Conservation (phyloP, 2,888 invertebrate species). For the Napeogenes inachia region DNA sequence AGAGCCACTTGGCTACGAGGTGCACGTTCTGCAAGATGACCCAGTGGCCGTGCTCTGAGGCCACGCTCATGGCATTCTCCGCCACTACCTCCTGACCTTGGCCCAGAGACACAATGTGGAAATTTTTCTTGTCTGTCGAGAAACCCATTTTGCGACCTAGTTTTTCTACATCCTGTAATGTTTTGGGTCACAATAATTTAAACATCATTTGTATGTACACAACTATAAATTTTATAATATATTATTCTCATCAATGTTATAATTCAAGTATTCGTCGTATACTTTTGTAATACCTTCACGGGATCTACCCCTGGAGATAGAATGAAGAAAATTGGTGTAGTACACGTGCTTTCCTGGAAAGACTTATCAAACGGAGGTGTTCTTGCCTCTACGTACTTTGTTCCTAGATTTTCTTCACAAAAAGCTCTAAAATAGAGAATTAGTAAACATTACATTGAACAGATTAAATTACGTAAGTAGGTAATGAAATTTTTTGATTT, state of each 20-base stretch:
- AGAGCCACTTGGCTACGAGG: conserved; percentile 92
- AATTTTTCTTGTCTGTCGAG: conserved; percentile 86
- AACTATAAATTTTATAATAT: too few relatives aligned
- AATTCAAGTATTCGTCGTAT: too few relatives aligned
- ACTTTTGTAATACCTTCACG: conserved; percentile 78
- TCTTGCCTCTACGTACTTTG: conserved; percentile 87
- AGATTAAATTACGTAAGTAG: too few relatives aligned
- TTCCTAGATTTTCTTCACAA: conserved; percentile 92
- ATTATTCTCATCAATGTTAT: neutral
- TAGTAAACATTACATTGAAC: too few relatives aligned
- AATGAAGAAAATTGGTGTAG: conserved; percentile 95
- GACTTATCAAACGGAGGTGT: conserved; percentile 90
- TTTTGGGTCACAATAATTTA: neutral
- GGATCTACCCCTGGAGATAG: conserved; percentile 97
- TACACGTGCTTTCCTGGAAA: conserved; percentile 88
- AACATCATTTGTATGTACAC: too few relatives aligned
- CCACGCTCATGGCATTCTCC: conserved; percentile 89
- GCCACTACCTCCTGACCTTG: conserved; percentile 97
- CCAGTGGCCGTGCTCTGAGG: conserved; percentile 90
- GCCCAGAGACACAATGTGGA: conserved; percentile 95
- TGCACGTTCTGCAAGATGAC: conserved; percentile 96
- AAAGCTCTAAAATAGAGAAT: conserved; percentile 76
- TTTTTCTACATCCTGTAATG: conserved; percentile 87
- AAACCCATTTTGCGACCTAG: conserved; percentile 89
- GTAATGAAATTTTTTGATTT: too few relatives aligned